Conservation (phyloP, 2,797 vertebrate genomes). For the Cyclura pinguis region DNA sequence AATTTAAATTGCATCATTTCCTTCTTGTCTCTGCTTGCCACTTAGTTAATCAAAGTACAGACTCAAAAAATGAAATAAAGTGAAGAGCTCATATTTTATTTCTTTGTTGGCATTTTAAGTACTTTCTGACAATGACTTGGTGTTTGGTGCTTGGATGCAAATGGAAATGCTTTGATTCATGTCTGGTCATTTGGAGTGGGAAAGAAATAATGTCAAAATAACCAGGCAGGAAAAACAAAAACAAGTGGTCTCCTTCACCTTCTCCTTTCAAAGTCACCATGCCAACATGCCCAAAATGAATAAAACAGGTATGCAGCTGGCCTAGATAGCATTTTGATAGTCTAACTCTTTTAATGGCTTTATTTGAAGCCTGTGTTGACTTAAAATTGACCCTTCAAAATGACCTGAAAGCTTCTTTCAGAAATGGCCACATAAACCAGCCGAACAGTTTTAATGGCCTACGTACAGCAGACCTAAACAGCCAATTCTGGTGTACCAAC, state of each 20-base stretch:
- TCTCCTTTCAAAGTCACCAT: neutral
- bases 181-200: neutral
- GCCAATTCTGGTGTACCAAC: neutral
- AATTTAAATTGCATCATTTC: conserved; percentile 29
- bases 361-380: neutral
- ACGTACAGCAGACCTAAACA: neutral
- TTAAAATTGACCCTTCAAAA: neutral
- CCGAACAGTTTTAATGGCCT: neutral
- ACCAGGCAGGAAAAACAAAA: neutral
- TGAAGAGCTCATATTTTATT: neutral
- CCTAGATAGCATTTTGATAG: neutral
- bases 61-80: neutral
- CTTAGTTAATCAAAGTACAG: neutral
- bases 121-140: conserved; percentile 9
- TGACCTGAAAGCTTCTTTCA: neutral
- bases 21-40: conserved; percentile 1
- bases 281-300: neutral
- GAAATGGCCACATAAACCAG: neutral
- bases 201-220: neutral
- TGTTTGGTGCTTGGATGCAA: neutral
- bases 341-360: neutral
- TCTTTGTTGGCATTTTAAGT: conserved; percentile 32
- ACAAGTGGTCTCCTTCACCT: neutral
- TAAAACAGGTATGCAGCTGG: neutral
- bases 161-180: neutral